These are phyloP conservation scores for Palythoa heliodiscus DNA, from an alignment of 92 coral and sea anemone species.

Conservation along the genomic window DNA sequence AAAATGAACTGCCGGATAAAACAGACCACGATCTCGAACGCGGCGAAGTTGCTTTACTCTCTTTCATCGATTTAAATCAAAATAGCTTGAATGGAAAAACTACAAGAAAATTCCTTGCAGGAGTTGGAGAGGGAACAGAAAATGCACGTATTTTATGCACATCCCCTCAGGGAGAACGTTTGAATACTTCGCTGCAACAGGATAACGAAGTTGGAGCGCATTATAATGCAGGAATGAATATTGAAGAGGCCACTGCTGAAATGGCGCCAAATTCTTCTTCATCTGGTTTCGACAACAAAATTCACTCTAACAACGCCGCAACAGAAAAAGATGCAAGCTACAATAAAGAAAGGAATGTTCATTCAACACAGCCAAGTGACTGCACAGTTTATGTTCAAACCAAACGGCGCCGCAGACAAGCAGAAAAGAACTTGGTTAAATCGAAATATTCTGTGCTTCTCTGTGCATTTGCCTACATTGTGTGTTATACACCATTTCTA, in stretches of 20 bases:
- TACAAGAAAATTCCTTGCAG: neutral
- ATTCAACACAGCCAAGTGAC: neutral
- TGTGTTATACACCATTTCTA: conserved; percentile 10
- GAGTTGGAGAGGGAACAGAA: neutral
- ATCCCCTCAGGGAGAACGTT: neutral
- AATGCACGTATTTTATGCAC: neutral
- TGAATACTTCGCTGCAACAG: neutral
- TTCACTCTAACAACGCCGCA: too few species aligned
- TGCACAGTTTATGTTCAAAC: neutral
- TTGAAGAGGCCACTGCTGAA: neutral
- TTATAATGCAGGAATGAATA: neutral
- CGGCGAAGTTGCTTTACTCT: neutral
- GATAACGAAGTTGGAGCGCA: neutral
- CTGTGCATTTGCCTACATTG: conserved; percentile 3
- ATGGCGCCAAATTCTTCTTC: neutral
- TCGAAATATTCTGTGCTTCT: conserved; percentile 9
- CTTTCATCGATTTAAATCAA: neutral
- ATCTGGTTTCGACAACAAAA: neutral
- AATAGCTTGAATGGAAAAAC: neutral
- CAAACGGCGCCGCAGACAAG: neutral
- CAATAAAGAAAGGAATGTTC: neutral
- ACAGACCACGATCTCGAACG: neutral
- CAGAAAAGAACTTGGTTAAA: conserved; percentile 13
- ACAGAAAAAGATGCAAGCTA: neutral
- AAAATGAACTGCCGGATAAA: neutral